Conservation (phyloP, 1,140 invertebrate species). For the Pseudomyrmex pallidus region DNA sequence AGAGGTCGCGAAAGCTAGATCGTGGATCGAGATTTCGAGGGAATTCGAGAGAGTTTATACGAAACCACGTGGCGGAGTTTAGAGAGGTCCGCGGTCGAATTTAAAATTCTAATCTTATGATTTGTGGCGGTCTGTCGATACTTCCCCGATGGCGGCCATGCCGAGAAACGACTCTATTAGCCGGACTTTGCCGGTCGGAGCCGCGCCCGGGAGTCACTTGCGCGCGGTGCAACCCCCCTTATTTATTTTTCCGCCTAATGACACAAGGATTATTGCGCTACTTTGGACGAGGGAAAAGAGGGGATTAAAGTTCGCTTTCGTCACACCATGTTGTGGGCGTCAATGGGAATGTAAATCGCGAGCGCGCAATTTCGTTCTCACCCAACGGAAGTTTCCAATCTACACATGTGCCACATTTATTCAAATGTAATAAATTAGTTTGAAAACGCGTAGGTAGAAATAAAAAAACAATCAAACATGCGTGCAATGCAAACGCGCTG, state of each 20-base stretch:
- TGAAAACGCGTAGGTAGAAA: neutral
- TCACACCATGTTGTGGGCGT: neutral
- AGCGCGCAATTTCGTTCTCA: neutral
- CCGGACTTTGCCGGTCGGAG: conserved; percentile 75
- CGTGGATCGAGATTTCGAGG: conserved; percentile 80
- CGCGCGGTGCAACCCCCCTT: neutral
- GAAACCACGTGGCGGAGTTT: conserved; percentile 70
- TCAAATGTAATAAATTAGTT: neutral
- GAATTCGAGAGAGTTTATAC: conserved; percentile 77
- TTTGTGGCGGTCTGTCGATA: conserved; percentile 79
- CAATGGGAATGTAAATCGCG: neutral
- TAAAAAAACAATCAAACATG: neutral
- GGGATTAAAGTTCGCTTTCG: conserved; percentile 4
- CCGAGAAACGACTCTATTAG: conserved; percentile 83
- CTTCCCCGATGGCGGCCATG: conserved; percentile 79
- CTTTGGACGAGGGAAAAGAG: neutral
- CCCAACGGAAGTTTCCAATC: neutral
- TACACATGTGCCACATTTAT: neutral
- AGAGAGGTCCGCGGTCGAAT: conserved; percentile 71
- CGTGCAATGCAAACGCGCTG: neutral
- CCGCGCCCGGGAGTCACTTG: conserved; percentile 72
- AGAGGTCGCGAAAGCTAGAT: conserved; percentile 73
- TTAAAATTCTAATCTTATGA: conserved; percentile 86
- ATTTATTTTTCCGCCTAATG: conserved; percentile 50
- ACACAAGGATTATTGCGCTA: neutral